These are phyloP conservation scores for Etheostoma spectabile DNA, from an alignment of 2,113 vertebrate species.

Conservation along the genomic window DNA sequence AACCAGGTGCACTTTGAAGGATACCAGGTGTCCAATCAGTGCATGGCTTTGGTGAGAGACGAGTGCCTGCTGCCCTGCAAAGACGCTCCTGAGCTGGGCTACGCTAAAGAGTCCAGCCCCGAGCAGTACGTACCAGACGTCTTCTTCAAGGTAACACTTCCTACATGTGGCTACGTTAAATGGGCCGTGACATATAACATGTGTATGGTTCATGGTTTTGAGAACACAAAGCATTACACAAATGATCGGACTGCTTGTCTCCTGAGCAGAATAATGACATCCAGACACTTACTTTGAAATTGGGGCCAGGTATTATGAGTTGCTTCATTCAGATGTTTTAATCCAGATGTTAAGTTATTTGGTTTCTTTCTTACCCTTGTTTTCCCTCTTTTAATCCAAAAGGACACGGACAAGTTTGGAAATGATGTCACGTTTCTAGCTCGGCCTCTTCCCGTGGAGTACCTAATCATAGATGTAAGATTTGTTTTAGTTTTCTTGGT, in stretches of 20 bases:
- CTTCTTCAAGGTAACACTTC: slow-evolving; percentile 92
- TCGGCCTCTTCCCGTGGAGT: slow-evolving; percentile 96
- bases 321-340: neutral
- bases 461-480: slow-evolving; percentile 94
- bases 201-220: neutral
- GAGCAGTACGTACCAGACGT: slow-evolving; percentile 99
- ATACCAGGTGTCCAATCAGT: slow-evolving; percentile 99
- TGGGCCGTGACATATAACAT: neutral
- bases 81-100: slow-evolving; percentile 94
- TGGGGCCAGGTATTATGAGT: neutral
- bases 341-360: neutral
- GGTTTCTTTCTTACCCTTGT: neutral
- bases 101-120: slow-evolving; percentile 95
- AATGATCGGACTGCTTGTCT: neutral
- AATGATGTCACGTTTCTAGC: slow-evolving; percentile 98
- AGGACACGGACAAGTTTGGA: slow-evolving; percentile 99
- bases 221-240: neutral
- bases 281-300: neutral
- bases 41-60: slow-evolving; percentile 97
- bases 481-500: rapidly evolving
- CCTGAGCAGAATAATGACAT: neutral
- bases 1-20: slow-evolving; percentile 99
- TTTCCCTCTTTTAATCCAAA: slow-evolving; percentile 28
- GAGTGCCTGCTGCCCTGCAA: slow-evolving; percentile 96
- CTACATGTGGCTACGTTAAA: rapidly evolving